Conservation (phyloP, 2,888 invertebrate genomes). For the Thecophora atra region DNA sequence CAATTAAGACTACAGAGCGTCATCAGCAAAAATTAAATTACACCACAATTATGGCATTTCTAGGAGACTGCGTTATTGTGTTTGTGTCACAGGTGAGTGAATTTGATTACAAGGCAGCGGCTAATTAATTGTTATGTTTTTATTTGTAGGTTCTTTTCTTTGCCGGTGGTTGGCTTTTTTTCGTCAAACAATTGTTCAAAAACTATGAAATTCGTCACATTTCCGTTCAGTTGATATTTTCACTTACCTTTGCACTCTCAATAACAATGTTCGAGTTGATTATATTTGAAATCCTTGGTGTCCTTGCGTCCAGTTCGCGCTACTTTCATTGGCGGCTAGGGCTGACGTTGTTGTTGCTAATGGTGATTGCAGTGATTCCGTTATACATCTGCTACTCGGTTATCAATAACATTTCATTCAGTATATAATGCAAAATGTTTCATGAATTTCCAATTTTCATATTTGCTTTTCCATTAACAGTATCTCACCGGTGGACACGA, state of each 20-base stretch:
- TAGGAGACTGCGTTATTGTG: conserved; percentile 85
- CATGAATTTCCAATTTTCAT: not conserved
- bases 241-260: conserved; percentile 93
- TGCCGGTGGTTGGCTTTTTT: conserved; percentile 97
- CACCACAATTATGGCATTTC: conserved; percentile 75
- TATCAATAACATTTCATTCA: conserved; percentile 86
- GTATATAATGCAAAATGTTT: conserved; percentile 64
- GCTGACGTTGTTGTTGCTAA: conserved; percentile 87
- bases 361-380: conserved; percentile 95
- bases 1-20: conserved; percentile 3
- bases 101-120: not conserved
- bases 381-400: conserved; percentile 96
- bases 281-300: conserved; percentile 97
- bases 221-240: conserved; percentile 94
- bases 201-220: conserved; percentile 98
- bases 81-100: conserved; percentile 78
- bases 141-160: conserved; percentile 86
- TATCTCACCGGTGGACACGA: conserved; percentile 78
- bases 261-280: conserved; percentile 99
- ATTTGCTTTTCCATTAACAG: conserved; percentile 63
- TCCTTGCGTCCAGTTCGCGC: conserved; percentile 86
- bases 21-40: conserved; percentile 3
- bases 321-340: conserved; percentile 89
- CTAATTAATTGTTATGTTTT: not conserved
- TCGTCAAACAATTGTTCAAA: conserved; percentile 94